Evolutionary conservation across 2,888 invertebrate species (phyloP), one percentile per base, ranked within the genome.

Genomic region (Sphaerophoria rueppellii): DNA sequence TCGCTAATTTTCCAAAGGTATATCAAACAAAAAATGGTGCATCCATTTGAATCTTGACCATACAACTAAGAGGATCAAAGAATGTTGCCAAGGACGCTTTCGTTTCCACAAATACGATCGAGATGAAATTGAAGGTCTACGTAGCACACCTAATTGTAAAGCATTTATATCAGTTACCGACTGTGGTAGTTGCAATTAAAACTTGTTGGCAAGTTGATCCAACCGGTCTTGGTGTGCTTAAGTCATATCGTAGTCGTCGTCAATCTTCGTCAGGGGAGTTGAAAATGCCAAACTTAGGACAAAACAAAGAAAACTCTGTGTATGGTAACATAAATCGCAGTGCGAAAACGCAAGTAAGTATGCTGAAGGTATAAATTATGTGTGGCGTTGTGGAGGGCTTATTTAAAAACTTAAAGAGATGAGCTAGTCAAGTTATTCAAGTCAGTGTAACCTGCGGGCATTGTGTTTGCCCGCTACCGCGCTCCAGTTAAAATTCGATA

Each of bases 181-280:
- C 74, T 86, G 71, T 82, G 67, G 71, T 82, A 86, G 78, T 82
- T 78, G 69, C 77, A 74, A 67, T 90, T 90, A 89, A 90, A 90
- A 90, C 90, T 90, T 90, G 91, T 90, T 91, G 91, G 90, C 91
- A 90, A 90, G 90, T 91, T 91, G 90, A 91, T 91, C 2, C 24
- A 69, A 77, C 77, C 61, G 77, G 77, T 77, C 57, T 24, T 24
- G 24, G 24, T 1, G 2, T 24, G 24, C 24, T 24, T 24, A 24
- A 24, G 40, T 24, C 60, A 60, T 43, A 6, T 32, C 24, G 24
- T 24, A 12, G 14, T 14, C n/a, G 16, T 37, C 16, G 24, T 24
- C 24, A 24, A 2, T 4, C 60, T 24, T 14, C 50, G 24, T 0
- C 48, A 61, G 37, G 9, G 37, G 12, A 65, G 46, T 52, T 60